phyloP scores from a whole-genome alignment of 2,888 invertebrate genomes.

The Xylophagus ater region DNA sequence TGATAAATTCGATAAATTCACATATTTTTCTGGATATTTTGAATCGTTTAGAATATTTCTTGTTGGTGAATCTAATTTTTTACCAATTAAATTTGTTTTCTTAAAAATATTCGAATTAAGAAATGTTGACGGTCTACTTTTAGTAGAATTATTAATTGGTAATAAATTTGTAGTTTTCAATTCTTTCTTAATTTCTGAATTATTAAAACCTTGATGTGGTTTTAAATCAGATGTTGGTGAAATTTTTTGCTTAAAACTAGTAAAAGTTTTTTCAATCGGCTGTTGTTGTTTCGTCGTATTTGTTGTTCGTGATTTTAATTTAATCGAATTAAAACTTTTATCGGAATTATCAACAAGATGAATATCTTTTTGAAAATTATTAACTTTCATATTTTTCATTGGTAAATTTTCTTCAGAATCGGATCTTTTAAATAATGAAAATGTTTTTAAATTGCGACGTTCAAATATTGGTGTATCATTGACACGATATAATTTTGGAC shows the following conservation, averaged over 20 bases:
- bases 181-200: neutral
- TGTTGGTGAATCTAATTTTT: too few species aligned
- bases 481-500: slow-evolving; percentile 28
- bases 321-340: neutral
- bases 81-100: too few species aligned
- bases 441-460: slow-evolving; percentile 21
- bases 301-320: neutral
- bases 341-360: neutral
- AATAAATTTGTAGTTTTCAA: too few species aligned
- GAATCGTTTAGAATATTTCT: too few species aligned
- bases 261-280: slow-evolving; percentile 18
- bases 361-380: neutral
- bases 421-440: slow-evolving; percentile 18
- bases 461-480: slow-evolving; percentile 39
- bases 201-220: slow-evolving; percentile 15
- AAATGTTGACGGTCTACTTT: too few species aligned
- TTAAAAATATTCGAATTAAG: too few species aligned
- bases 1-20: too few species aligned
- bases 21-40: too few species aligned
- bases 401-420: slow-evolving; percentile 36
- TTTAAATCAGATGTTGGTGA: slow-evolving; percentile 20
- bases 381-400: slow-evolving; percentile 2
- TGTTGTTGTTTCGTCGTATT: slow-evolving; percentile 3
- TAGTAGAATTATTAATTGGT: too few species aligned
- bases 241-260: slow-evolving; percentile 19